A percentile compares a stretch with the other conserved stretches of the same genome.
Evolutionary conservation across 2,113 vertebrate genomes (phyloP).

Genomic region (Ammodytes dubius): DNA sequence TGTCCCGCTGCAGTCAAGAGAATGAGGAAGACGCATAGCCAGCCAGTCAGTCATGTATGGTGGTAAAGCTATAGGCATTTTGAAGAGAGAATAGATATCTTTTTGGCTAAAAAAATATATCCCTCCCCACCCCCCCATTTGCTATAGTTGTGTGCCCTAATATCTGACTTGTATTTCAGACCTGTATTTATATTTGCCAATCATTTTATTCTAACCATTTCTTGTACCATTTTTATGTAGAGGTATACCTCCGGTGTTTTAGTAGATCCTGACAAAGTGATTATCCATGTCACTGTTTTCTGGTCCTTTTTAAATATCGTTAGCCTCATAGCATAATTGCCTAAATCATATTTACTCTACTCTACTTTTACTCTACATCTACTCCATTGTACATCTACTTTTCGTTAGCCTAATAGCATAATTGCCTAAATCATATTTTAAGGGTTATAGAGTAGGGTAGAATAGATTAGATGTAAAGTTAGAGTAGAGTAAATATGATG

Average conservation of each 20-base stretch:
- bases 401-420: no score
- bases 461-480: no score
- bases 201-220: neutral
- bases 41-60: neutral
- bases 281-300: no score
- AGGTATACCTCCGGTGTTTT: neutral
- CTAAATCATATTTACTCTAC: no score
- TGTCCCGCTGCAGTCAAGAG: neutral
- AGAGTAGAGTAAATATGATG: no score
- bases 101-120: neutral
- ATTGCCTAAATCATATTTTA: no score
- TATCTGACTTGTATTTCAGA: neutral
- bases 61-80: constrained; percentile 2
- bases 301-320: no score
- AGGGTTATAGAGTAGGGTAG: no score
- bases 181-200: neutral
- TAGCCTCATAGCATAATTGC: no score
- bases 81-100: neutral
- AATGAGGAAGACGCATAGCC: constrained; percentile 1
- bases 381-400: no score
- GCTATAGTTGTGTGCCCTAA: neutral
- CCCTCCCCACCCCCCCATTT: neutral
- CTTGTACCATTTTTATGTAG: neutral
- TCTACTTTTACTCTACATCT: no score
- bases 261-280: neutral